These are phyloP conservation scores for Lanistes nyassanus DNA, from an alignment of 1,140 invertebrate genomes.

Conservation along the genomic window DNA sequence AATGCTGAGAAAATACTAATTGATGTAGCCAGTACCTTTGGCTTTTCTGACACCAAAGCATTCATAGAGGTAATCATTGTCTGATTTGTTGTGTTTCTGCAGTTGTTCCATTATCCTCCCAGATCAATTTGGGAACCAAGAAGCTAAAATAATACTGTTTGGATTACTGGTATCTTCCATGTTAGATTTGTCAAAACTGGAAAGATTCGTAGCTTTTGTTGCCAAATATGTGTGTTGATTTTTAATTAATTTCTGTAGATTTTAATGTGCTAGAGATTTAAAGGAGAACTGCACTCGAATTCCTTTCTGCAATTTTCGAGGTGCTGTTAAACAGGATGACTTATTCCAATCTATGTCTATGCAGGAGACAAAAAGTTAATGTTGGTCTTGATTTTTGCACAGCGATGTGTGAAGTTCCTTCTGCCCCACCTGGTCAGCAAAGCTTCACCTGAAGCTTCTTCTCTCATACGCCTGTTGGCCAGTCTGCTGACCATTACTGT, in stretches of 20 bases:
- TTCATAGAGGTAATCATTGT: slow-evolving; percentile 51
- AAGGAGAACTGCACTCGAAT: not conserved
- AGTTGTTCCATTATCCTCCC: not conserved
- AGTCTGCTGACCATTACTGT: slow-evolving; percentile 37
- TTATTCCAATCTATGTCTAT: not conserved
- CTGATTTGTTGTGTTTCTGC: not conserved
- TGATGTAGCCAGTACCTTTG: slow-evolving; percentile 49
- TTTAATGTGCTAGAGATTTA: not conserved
- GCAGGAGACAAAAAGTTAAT: too few species aligned
- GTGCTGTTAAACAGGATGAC: not conserved
- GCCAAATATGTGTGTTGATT: not conserved
- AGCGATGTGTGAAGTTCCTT: slow-evolving; percentile 59
- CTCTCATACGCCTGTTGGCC: slow-evolving; percentile 56
- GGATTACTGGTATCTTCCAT: not conserved
- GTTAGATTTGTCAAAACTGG: too few species aligned
- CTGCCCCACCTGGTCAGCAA: slow-evolving; percentile 63
- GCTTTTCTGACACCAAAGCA: slow-evolving; percentile 52
- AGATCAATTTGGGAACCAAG: too few species aligned
- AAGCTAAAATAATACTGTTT: not conserved
- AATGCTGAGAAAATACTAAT: slow-evolving; percentile 48
- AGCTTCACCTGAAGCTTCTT: slow-evolving; percentile 56
- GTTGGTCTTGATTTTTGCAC: slow-evolving; percentile 27
- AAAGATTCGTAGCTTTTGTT: not conserved
- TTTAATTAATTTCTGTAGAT: not conserved
- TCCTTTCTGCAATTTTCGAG: not conserved